phyloP scores from a whole-genome alignment of 1,140 invertebrate genomes.

The Apolygus lucorum region DNA sequence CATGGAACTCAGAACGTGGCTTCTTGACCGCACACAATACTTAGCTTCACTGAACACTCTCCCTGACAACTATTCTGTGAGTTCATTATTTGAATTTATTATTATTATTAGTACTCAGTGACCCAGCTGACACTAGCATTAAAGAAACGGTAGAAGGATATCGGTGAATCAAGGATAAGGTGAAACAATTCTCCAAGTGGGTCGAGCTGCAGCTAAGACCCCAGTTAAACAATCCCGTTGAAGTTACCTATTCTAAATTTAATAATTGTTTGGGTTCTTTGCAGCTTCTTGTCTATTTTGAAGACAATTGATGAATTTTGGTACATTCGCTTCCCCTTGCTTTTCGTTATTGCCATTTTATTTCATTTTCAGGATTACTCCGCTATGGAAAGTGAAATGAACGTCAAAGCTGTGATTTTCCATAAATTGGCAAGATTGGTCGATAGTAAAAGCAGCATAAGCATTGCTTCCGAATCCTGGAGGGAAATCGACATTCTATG shows the following conservation, averaged over 20 bases:
- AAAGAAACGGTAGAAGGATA: too few species aligned
- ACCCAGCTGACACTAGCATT: too few species aligned
- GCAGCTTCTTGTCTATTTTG: too few species aligned
- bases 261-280: too few species aligned
- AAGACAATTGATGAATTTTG: too few species aligned
- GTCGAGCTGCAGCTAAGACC: too few species aligned
- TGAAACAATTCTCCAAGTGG: too few species aligned
- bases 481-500: slow-evolving; percentile 63
- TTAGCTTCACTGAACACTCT: slow-evolving; percentile 52
- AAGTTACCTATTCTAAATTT: too few species aligned
- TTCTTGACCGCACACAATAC: slow-evolving; percentile 61
- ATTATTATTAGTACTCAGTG: too few species aligned
- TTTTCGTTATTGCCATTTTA: slow-evolving; percentile 35
- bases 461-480: slow-evolving; percentile 72
- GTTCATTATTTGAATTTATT: slow-evolving; percentile 22
- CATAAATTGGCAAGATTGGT: slow-evolving; percentile 64
- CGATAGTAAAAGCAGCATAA: slow-evolving; percentile 64
- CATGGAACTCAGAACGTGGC: slow-evolving; percentile 67
- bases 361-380: slow-evolving; percentile 56
- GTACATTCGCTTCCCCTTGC: slow-evolving; percentile 16
- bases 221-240: too few species aligned
- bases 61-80: slow-evolving; percentile 44
- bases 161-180: too few species aligned
- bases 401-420: slow-evolving; percentile 56
- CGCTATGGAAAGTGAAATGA: slow-evolving; percentile 57